Base-by-base conservation (phyloP, 1,140 invertebrate species). In the Dendroctonus valens region DNA sequence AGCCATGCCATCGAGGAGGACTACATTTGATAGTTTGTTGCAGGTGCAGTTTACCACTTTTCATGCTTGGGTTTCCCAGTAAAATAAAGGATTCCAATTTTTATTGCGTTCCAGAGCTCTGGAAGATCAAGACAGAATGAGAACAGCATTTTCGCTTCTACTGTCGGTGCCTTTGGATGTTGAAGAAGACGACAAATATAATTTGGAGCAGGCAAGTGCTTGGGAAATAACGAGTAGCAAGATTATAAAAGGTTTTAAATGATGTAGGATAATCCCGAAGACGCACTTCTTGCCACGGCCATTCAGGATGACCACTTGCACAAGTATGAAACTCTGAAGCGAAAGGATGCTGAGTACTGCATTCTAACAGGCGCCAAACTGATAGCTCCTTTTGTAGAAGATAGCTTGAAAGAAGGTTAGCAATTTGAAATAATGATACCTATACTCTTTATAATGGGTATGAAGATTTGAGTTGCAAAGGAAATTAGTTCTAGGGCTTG, bases 101-200 rank as follows among this genome's bases (percentile, higher is more conserved):
- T 46, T 59, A 11, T 58, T 58, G 44, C 41, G 12, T 42, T 58
- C 8, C 41, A 65, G 94, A 80, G 92, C 95, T 11, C 81, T 98
- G 52, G 92, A 90, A 15, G 96, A 99, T 81, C 86, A 89, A 6
- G 95, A 98, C 68, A 95, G 94, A 75, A 98, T 98, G 85, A 96
- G 96, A 82, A 87, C 87, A 71, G 89, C 91, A 6, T 99, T 99
- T 80, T 87, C 91, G 65, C 89, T 94, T 69, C 81, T 99, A 67
- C 81, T 99, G 26, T 91, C 95, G 69, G 91, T 97, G 57, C 91
- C 92, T 57, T 77, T 93, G 15, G 89, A 93, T 74, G 83, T 89
- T 67, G 91, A 94, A 72, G 91, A 93, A 74, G 91, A 94, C 65
- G 87, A 93, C 67, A 91, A 92, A 77, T 91, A 91, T 72, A 81